These are phyloP conservation scores for Zaprionus inermis DNA, from an alignment of 1,140 invertebrate genomes.

Conservation along the genomic window DNA sequence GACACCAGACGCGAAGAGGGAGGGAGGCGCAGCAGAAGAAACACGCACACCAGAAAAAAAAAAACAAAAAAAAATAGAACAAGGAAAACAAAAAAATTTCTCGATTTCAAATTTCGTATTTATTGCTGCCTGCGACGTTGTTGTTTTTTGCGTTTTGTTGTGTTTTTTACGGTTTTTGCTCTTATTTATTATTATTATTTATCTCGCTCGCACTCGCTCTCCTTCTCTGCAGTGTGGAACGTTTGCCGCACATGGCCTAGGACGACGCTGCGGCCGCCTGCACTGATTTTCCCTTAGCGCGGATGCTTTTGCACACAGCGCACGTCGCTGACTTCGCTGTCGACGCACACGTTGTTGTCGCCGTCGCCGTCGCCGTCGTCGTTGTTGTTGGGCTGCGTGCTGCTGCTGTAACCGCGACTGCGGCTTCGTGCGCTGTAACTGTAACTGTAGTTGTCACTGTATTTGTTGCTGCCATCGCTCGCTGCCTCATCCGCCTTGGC, in stretches of 20 bases:
- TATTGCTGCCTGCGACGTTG: neutral
- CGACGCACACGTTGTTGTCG: constrained; percentile 27
- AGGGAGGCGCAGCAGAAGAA: neutral
- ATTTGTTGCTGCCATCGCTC: constrained; percentile 56
- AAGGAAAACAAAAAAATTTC: neutral
- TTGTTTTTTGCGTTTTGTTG: neutral
- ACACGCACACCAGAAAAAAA: constrained; percentile 2
- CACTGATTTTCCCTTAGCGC: constrained; percentile 46
- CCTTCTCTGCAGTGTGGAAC: too few species aligned
- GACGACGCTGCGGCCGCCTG: constrained; percentile 52
- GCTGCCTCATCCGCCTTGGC: constrained; percentile 22
- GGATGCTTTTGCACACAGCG: constrained; percentile 47
- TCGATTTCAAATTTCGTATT: neutral
- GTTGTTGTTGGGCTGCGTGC: constrained; percentile 32
- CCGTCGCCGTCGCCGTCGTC: neutral
- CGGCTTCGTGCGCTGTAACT: constrained; percentile 2
- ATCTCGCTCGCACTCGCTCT: neutral
- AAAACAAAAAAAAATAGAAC: neutral
- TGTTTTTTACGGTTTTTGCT: neutral
- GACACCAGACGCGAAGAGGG: neutral
- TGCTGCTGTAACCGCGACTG: constrained; percentile 29
- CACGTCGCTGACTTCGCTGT: constrained; percentile 46
- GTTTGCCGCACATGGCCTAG: constrained; percentile 54
- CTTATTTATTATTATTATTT: constrained; percentile 1
- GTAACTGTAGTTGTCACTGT: constrained; percentile 44